Conservation (phyloP, 2,888 invertebrate genomes). For the Frankliniella intonsa region DNA sequence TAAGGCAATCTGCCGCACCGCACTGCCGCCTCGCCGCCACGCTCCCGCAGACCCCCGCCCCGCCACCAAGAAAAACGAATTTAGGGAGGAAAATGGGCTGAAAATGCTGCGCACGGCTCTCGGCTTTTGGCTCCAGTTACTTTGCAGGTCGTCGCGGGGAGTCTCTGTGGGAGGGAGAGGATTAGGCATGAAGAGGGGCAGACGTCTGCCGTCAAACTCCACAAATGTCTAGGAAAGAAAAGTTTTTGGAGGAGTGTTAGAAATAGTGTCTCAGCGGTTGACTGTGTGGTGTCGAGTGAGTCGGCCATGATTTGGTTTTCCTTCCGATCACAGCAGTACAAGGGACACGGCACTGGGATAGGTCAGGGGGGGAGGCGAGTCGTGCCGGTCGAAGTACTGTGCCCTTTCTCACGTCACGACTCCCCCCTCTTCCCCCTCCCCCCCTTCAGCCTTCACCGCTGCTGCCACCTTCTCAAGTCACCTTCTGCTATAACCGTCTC, state of each 20-base stretch:
- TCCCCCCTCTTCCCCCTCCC: neutral
- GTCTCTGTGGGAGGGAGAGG: neutral
- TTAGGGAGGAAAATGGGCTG: too few species aligned
- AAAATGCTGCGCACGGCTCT: too few species aligned
- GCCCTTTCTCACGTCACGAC: slow-evolving; percentile 17
- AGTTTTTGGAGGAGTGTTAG: neutral
- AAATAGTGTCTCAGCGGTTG: too few species aligned
- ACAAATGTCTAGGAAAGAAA: neutral
- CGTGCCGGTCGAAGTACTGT: neutral
- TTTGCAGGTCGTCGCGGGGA: neutral
- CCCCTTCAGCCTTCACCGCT: neutral
- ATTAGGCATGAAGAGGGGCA: too few species aligned
- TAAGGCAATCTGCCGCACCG: neutral
- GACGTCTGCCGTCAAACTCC: too few species aligned
- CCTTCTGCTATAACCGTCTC: neutral
- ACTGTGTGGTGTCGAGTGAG: too few species aligned
- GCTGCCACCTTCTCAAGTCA: neutral
- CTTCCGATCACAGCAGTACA: too few species aligned
- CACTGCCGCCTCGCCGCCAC: too few species aligned
- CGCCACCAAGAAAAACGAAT: too few species aligned
- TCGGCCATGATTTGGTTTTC: too few species aligned
- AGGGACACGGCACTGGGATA: neutral
- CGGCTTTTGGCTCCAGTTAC: too few species aligned
- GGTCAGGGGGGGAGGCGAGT: neutral
- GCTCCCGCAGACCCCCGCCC: too few species aligned